Percentiles rank a stretch among this genome's conserved stretches.
These are phyloP conservation scores for Sturmia bella DNA, from an alignment of 2,888 invertebrate species.

Conservation along the genomic window DNA sequence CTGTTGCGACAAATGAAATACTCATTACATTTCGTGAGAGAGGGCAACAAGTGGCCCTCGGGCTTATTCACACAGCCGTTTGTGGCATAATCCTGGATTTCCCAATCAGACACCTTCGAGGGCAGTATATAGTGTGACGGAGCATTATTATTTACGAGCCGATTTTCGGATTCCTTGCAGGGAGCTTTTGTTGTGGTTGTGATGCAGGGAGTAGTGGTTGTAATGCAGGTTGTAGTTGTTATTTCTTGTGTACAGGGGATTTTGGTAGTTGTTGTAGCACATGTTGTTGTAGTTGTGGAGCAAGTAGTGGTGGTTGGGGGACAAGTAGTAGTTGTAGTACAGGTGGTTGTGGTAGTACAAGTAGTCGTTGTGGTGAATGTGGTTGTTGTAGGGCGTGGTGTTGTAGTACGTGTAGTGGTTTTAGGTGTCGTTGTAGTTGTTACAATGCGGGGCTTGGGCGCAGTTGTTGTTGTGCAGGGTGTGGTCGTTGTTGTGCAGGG, in stretches of 20 bases:
- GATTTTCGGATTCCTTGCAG: neutral
- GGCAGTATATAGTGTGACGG: conserved; percentile 29
- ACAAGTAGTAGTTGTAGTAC: conserved; percentile 20
- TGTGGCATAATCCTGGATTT: conserved; percentile 72
- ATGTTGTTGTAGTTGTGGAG: conserved; percentile 50
- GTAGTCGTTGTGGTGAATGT: conserved; percentile 35
- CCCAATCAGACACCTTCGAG: neutral
- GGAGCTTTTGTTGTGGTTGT: conserved; percentile 20
- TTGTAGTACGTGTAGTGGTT: conserved; percentile 23
- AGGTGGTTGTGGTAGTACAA: conserved; percentile 8
- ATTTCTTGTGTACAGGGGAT: conserved; percentile 6
- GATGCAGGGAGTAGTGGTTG: conserved; percentile 38
- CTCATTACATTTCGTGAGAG: conserved; percentile 76
- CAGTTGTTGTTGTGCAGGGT: conserved; percentile 7
- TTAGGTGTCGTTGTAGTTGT: conserved; percentile 34
- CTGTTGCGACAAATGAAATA: conserved; percentile 77
- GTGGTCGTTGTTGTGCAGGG: neutral
- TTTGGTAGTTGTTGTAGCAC: conserved; percentile 25
- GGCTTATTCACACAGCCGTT: conserved; percentile 75
- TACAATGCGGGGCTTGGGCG: conserved; percentile 14
- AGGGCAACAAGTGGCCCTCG: conserved; percentile 77
- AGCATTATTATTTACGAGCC: neutral
- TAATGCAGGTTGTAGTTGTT: conserved; percentile 34
- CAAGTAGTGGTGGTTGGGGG: conserved; percentile 43
- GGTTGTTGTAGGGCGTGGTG: conserved; percentile 9